phyloP scores from a whole-genome alignment of 1,140 invertebrate genomes.

The Ooceraea biroi region DNA sequence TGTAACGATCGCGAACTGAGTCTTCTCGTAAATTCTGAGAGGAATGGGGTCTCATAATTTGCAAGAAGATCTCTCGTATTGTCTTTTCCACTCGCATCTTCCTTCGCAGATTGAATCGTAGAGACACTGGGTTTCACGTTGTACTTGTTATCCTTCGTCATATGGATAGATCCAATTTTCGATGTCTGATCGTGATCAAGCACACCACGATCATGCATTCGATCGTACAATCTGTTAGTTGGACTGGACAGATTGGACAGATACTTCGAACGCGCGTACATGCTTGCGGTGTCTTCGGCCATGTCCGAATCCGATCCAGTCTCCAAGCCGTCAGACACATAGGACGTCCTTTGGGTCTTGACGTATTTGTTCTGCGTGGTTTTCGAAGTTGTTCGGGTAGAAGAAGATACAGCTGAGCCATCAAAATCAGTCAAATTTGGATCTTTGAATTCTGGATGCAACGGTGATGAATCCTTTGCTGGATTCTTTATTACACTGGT shows the following conservation, averaged over 20 bases:
- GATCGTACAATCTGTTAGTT: conserved; percentile 66
- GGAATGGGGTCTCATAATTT: conserved; percentile 88
- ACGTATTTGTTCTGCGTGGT: conserved; percentile 76
- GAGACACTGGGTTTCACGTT: conserved; percentile 75
- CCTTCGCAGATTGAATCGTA: conserved; percentile 67
- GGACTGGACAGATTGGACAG: conserved; percentile 51
- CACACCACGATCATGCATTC: conserved; percentile 61
- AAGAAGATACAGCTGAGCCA: conserved; percentile 41
- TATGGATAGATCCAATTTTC: conserved; percentile 65
- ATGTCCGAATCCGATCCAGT: conserved; percentile 87
- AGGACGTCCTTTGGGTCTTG: conserved; percentile 83
- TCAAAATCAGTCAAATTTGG: conserved; percentile 65
- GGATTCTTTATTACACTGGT: conserved; percentile 69
- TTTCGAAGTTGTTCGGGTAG: conserved; percentile 69
- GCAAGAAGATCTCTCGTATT: conserved; percentile 78
- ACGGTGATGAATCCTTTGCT: conserved; percentile 69
- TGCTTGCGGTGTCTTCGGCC: conserved; percentile 75
- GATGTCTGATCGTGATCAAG: conserved; percentile 60
- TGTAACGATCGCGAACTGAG: conserved; percentile 87
- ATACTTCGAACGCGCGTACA: conserved; percentile 61
- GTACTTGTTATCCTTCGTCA: conserved; percentile 75
- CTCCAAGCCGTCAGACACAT: conserved; percentile 87
- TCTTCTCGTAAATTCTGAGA: conserved; percentile 89
- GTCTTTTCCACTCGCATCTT: conserved; percentile 69
- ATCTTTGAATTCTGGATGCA: conserved; percentile 75